A percentile compares a stretch with the other conserved stretches of the same genome.
These are phyloP conservation scores for Leptopilina myrica DNA, from an alignment of 2,888 invertebrate genomes.

Conservation along the genomic window DNA sequence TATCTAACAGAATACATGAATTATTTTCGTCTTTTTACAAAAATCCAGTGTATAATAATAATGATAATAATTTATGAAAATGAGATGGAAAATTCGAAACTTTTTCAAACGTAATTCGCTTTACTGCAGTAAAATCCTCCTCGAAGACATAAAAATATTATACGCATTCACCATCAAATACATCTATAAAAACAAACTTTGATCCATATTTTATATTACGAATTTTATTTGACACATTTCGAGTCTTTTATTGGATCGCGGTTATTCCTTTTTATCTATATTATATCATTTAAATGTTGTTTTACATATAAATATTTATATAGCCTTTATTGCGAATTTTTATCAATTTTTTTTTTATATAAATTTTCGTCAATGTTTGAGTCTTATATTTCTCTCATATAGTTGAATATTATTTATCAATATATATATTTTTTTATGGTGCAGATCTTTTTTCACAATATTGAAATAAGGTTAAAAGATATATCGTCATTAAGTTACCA, in stretches of 20 bases:
- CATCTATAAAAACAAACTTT: slow-evolving; percentile 17
- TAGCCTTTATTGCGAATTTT: too few species aligned
- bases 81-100: background rate
- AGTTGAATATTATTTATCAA: too few species aligned
- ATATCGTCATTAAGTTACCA: too few species aligned
- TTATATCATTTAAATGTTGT: background rate
- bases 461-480: too few species aligned
- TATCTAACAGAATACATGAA: background rate
- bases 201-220: slow-evolving; percentile 20
- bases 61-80: background rate
- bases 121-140: slow-evolving; percentile 2
- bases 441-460: too few species aligned
- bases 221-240: slow-evolving; percentile 26
- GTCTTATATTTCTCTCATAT: background rate
- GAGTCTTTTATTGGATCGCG: background rate
- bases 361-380: too few species aligned
- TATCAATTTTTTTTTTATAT: too few species aligned
- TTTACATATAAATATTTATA: too few species aligned
- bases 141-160: slow-evolving; percentile 15
- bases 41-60: background rate
- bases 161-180: slow-evolving; percentile 8
- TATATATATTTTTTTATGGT: too few species aligned
- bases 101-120: background rate
- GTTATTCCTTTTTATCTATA: slow-evolving; percentile 4
- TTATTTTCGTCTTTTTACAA: background rate